Base-by-base conservation (phyloP, 2,113 vertebrate genomes). In the Corydoras maculifer region DNA sequence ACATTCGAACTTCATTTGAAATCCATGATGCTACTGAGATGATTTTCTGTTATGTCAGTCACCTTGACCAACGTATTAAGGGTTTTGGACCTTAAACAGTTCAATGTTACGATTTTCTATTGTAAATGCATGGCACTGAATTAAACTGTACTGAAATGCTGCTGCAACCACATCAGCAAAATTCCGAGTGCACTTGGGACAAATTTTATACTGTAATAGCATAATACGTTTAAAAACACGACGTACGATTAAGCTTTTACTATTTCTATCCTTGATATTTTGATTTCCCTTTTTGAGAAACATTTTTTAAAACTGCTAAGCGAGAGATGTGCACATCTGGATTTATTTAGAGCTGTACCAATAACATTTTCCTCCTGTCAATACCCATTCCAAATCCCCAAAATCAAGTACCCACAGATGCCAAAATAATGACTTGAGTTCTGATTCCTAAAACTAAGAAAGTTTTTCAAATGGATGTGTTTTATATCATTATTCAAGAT, bases 121-220 rank as follows among this genome's bases (percentile, higher is more conserved):
- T 25, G 18, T 25, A 25, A 25, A 25, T 43, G 35, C 35, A 43
- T 43, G 35, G 35, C 35, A 43, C 35, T 43, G 25, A 13, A 62
- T 71, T 67, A 51, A 59, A 31, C 62, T 68, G 58, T 69, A 58
- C 64, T 68, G 63, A 13, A 5, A 11, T 8, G 54, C 67, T 62
- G 53, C 62, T 14, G 49, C 50, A 72, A 73, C 13, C 49, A 65
- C 58, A 54, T 65, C 48, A 57, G 18, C 64, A 11, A 62, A 31
- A 9, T 10, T 66, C 11, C 53, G 29, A 58, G 58, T 15, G 29
- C 31, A 30, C 64, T 72, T 25, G 49, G 25, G 54, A 53, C n/a
- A 43, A 57, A 48, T 8, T 6, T 53, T 2, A 14, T 14, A 53
- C 5, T 53, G 51, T 53, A 12, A 43, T 43, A 43, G 35, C 35